These are phyloP conservation scores for Elephantulus edwardii DNA, from an alignment of 2,113 vertebrate species.

Conservation along the genomic window DNA sequence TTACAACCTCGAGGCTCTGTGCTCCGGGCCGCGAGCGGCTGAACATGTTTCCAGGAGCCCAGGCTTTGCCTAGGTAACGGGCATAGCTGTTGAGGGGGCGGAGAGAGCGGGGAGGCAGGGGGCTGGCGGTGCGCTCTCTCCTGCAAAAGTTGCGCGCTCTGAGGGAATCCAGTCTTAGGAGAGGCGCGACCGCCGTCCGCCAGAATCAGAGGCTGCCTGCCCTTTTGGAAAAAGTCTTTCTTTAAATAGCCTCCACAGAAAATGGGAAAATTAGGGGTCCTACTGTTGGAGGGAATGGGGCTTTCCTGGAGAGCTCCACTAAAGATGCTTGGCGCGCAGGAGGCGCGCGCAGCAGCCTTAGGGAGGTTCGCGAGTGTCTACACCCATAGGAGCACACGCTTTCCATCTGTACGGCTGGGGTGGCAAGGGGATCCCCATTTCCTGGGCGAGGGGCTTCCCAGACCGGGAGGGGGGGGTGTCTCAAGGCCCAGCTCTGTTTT, in stretches of 20 bases:
- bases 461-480: background rate
- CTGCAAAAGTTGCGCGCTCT: background rate
- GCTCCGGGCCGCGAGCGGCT: conserved; percentile 76
- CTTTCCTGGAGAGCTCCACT: background rate
- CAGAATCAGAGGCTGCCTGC: background rate
- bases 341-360: background rate
- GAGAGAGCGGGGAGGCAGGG: conserved; percentile 60
- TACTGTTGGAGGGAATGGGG: background rate
- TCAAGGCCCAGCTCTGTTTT: background rate
- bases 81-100: background rate
- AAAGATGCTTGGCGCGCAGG: background rate
- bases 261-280: background rate
- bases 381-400: conserved; percentile 15
- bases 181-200: background rate
- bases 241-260: background rate
- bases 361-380: conserved; percentile 16
- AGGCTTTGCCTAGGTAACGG: conserved; percentile 84
- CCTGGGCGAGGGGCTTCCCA: background rate
- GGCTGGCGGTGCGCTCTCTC: background rate
- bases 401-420: conserved; percentile 16
- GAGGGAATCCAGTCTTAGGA: background rate
- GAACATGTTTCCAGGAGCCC: conserved; percentile 80
- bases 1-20: conserved; percentile 90
- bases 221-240: background rate
- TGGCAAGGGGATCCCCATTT: conserved; percentile 60